Evolutionary conservation across 2,888 invertebrate genomes (phyloP).

Genomic region (Herminia tarsipennalis): DNA sequence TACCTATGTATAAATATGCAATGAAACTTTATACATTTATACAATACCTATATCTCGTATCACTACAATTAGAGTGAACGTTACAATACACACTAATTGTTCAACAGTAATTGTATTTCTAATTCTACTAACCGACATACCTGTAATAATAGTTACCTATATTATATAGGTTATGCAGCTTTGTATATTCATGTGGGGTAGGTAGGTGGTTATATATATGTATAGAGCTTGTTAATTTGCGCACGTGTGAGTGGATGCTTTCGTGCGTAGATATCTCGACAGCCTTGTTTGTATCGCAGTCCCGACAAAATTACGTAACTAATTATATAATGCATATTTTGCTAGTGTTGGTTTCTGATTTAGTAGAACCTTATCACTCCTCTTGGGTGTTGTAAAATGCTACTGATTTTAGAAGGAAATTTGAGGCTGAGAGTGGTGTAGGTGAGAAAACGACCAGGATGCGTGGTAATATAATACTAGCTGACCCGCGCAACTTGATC

Average conservation of each 20-base stretch:
- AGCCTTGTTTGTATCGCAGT: constrained; percentile 33
- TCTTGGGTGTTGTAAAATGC: neutral
- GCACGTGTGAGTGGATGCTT: constrained; percentile 31
- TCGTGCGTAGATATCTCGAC: constrained; percentile 29
- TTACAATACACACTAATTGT: constrained; percentile 1
- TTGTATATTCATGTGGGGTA: neutral
- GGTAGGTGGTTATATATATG: neutral
- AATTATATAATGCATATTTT: constrained; percentile 18
- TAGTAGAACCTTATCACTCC: neutral
- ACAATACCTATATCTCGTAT: neutral
- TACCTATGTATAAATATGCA: too few relatives aligned
- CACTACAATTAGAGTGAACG: neutral
- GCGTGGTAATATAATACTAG: too few relatives aligned
- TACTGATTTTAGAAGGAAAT: too few relatives aligned
- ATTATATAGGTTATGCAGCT: neutral
- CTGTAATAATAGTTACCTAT: constrained; percentile 1
- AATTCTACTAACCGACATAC: constrained; percentile 1
- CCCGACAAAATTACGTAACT: constrained; percentile 17
- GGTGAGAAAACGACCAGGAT: too few relatives aligned
- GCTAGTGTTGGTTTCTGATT: constrained; percentile 2
- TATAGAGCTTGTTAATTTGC: constrained; percentile 13
- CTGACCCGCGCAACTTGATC: too few relatives aligned
- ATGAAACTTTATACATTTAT: too few relatives aligned
- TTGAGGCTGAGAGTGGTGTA: too few relatives aligned
- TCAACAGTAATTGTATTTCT: constrained; percentile 2